These are phyloP conservation scores for Ctena decussata DNA, from an alignment of 2,888 invertebrate species.

Conservation along the genomic window DNA sequence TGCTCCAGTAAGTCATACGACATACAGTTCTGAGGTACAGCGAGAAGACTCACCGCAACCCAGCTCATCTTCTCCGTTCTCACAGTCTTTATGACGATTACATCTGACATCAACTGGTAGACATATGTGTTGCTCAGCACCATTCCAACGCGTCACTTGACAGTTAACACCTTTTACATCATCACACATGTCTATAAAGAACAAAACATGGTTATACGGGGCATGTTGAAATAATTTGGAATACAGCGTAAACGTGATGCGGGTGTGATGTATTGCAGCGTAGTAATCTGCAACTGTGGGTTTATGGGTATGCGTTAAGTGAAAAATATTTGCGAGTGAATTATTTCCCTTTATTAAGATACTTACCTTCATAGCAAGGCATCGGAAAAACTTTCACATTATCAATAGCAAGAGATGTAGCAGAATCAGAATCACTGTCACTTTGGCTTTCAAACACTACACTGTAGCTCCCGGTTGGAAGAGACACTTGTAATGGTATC, in stretches of 20 bases:
- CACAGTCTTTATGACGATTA: conserved; percentile 17
- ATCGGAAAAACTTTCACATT: neutral
- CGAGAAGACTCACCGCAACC: conserved; percentile 19
- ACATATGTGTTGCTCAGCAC: neutral
- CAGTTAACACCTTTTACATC: neutral
- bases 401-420: neutral
- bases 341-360: too few relatives aligned
- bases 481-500: neutral
- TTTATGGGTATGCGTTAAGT: too few relatives aligned
- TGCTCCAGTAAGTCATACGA: too few relatives aligned
- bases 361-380: neutral
- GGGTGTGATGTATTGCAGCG: too few relatives aligned
- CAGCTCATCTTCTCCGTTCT: conserved; percentile 12
- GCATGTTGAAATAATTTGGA: too few relatives aligned
- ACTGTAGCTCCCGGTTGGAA: neutral
- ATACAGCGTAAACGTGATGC: too few relatives aligned
- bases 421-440: neutral
- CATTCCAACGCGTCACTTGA: neutral
- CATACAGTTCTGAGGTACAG: too few relatives aligned
- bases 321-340: too few relatives aligned
- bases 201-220: too few relatives aligned
- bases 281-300: too few relatives aligned
- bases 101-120: neutral
- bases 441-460: neutral
- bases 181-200: neutral